These are phyloP conservation scores for Trissolcus japonicus DNA, from an alignment of 2,888 invertebrate genomes.

Conservation along the genomic window DNA sequence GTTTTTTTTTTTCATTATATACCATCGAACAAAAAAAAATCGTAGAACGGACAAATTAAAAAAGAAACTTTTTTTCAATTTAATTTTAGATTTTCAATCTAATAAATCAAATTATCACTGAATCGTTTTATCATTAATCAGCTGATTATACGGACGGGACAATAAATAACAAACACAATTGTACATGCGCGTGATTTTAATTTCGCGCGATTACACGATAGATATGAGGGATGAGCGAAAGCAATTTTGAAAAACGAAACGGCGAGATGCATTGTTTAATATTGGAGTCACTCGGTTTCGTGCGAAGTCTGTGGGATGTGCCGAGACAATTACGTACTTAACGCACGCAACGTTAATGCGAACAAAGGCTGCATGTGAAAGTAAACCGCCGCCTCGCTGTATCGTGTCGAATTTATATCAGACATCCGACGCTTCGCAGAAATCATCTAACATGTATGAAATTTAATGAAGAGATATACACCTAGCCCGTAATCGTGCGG, in stretches of 20 bases:
- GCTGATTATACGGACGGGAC: no score
- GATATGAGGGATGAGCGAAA: constrained; percentile 11
- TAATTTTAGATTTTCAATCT: no score
- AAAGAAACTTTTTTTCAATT: no score
- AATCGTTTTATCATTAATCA: no score
- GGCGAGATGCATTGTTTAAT: constrained; percentile 20
- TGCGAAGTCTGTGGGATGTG: constrained; percentile 37
- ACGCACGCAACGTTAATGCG: constrained; percentile 49
- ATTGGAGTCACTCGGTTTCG: constrained; percentile 23
- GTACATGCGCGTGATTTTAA: no score
- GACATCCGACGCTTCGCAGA: constrained; percentile 41
- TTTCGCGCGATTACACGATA: background rate
- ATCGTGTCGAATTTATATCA: constrained; percentile 46
- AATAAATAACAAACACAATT: background rate
- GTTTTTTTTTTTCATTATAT: background rate
- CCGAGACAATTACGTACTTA: constrained; percentile 54
- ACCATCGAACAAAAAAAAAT: background rate
- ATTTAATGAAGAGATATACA: constrained; percentile 38
- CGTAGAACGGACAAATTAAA: no score
- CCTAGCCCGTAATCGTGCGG: no score
- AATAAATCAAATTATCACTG: no score
- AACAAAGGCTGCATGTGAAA: constrained; percentile 52
- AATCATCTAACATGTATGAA: constrained; percentile 47
- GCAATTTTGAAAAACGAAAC: constrained; percentile 21
- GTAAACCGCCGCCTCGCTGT: constrained; percentile 41